Evolutionary conservation across 2,113 vertebrate genomes (phyloP), one percentile per base, ranked within the genome.

Genomic region (Gadus macrocephalus): DNA sequence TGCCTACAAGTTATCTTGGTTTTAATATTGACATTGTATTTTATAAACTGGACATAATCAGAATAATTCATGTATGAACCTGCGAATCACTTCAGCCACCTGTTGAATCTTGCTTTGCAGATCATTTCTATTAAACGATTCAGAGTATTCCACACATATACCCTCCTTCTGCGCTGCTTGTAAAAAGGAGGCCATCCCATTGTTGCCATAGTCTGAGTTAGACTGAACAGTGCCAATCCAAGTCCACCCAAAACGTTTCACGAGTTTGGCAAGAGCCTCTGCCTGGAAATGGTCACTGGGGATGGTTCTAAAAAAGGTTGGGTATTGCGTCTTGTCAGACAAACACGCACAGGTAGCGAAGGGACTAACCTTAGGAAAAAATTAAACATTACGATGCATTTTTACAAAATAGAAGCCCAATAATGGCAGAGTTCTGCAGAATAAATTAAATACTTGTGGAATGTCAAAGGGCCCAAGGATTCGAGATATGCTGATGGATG

Each of bases 281-380:
- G 90, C 90, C 78, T 93, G 92, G 55, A 87, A 90, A 53, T 87
- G 77, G 31, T 93, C 92, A 62, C 91, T 92, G 0, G 92, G 89
- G 9, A 92, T 86, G 11, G 91, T 93, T 78, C 92, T 88, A 72
- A 91, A 88, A 73, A 92, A 92, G 1, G 49, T 78, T 0, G 90
- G 91, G 56, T 86, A 85, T 70, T 90, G 85, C 5, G 75, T 53
- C 68, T 90, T 91, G 72, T 93, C 55, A 49, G 91, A 92, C 56
- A 93, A 77, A 58, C 91, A 89, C 2, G 89, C 66, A 58, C 92
- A 92, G 0, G 91, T 91, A 22, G 92, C 80, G 64, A 66, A 91
- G 75, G 88, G 77, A 49, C 91, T 92, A 16, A 93, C 88, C 91
- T 93, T 8, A 19, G 67, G 11, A 71, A 65, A 67, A 14, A 25